phyloP scores from a whole-genome alignment of 2,888 invertebrate species.

The Trachelus iudaicus region DNA sequence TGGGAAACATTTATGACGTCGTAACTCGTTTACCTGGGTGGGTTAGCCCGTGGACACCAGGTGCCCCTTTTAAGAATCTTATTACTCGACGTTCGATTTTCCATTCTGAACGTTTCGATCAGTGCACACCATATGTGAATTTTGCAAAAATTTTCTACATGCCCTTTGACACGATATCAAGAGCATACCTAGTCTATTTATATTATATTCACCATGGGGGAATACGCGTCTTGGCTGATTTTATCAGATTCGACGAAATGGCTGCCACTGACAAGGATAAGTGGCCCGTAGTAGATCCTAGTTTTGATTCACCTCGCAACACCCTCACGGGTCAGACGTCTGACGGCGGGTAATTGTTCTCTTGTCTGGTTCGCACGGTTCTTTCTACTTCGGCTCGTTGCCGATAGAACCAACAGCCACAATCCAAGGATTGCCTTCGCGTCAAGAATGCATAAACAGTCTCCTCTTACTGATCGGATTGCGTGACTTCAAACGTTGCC shows the following conservation, averaged over 20 bases:
- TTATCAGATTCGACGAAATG: background rate
- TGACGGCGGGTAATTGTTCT: slow-evolving; percentile 64
- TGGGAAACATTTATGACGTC: slow-evolving; percentile 46
- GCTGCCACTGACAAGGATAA: slow-evolving; percentile 26
- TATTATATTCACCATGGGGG: background rate
- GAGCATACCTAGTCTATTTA: background rate
- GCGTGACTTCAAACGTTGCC: background rate
- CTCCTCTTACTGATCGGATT: slow-evolving; percentile 30
- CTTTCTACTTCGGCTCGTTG: slow-evolving; percentile 21
- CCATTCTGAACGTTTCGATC: background rate
- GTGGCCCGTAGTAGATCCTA: slow-evolving; percentile 43
- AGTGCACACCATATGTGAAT: background rate
- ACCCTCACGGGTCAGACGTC: slow-evolving; percentile 56
- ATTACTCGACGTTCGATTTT: slow-evolving; percentile 27
- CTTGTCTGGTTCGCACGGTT: slow-evolving; percentile 52
- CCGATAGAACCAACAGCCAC: slow-evolving; percentile 36
- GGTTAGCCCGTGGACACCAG: slow-evolving; percentile 25
- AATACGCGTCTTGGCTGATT: background rate
- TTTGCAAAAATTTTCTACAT: background rate
- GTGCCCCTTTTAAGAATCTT: slow-evolving; percentile 31
- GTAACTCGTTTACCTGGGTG: slow-evolving; percentile 42
- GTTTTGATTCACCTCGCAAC: slow-evolving; percentile 63
- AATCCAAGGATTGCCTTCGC: slow-evolving; percentile 60
- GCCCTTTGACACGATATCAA: background rate
- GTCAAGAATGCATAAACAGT: slow-evolving; percentile 61